These are phyloP conservation scores for Spodoptera litura DNA, from an alignment of 1,140 invertebrate genomes.

Conservation along the genomic window DNA sequence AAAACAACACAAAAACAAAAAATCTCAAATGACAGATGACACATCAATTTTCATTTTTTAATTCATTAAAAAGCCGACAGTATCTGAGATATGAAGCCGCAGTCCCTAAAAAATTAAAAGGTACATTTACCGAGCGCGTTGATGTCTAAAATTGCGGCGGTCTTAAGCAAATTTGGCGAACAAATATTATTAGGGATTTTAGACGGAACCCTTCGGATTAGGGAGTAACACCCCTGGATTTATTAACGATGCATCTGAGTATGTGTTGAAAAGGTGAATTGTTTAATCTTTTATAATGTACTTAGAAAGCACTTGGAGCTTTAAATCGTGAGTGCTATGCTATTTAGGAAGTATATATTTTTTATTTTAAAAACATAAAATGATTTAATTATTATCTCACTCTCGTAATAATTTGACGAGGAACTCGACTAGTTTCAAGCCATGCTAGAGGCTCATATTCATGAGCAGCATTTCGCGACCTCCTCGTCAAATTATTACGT, in stretches of 20 bases:
- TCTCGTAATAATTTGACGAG: no score
- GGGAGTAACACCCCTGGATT: constrained; percentile 36
- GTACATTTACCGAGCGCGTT: constrained; percentile 50
- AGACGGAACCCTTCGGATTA: constrained; percentile 39
- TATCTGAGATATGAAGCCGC: constrained; percentile 5
- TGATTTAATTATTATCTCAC: no score
- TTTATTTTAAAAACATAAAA: no score
- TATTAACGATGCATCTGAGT: constrained; percentile 35
- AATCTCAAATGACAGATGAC: neutral
- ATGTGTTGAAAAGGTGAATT: constrained; percentile 37
- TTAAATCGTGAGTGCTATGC: no score
- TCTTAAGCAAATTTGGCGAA: constrained; percentile 62
- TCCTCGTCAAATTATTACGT: no score
- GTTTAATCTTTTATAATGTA: constrained; percentile 3
- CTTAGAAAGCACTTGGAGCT: no score
- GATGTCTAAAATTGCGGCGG: constrained; percentile 66
- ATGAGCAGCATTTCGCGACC: no score
- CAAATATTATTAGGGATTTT: constrained; percentile 57
- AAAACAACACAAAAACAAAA: no score
- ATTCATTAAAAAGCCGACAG: constrained; percentile 44
- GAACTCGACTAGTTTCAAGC: no score
- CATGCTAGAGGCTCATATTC: no score
- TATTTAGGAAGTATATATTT: no score
- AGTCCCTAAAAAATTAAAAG: constrained; percentile 41
- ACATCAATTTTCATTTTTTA: constrained; percentile 14